phyloP scores from a whole-genome alignment of 1,140 invertebrate genomes.

The Globodera rostochiensis region DNA sequence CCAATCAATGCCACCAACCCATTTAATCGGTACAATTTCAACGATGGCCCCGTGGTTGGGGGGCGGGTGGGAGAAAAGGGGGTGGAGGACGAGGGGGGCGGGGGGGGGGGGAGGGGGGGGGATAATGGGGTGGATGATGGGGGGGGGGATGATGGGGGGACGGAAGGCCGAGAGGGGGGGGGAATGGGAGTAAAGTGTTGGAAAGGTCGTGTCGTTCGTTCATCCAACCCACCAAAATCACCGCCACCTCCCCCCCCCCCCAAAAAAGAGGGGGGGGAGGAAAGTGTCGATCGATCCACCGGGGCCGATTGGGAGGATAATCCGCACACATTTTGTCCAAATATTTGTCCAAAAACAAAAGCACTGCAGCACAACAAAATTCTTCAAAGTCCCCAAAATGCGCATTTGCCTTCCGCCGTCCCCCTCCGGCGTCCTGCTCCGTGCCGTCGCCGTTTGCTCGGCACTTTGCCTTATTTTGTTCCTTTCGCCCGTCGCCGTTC shows the following conservation, averaged over 20 bases:
- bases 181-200: neutral
- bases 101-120: no score
- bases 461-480: neutral
- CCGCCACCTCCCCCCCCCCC: no score
- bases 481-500: neutral
- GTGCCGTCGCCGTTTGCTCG: neutral
- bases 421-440: neutral
- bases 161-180: neutral
- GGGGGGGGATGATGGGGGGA: no score
- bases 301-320: no score
- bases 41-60: neutral
- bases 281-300: neutral
- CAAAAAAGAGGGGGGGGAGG: neutral
- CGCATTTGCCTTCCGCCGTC: no score
- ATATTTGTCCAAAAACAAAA: no score
- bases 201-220: neutral
- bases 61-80: neutral
- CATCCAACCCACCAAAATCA: neutral
- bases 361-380: no score
- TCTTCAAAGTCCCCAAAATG: no score
- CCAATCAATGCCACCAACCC: neutral
- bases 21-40: neutral
- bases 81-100: neutral
- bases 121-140: neutral
- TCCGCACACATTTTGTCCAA: no score